phyloP scores from a whole-genome alignment of 2,797 vertebrate species.

The Petrocephalus sullivani region DNA sequence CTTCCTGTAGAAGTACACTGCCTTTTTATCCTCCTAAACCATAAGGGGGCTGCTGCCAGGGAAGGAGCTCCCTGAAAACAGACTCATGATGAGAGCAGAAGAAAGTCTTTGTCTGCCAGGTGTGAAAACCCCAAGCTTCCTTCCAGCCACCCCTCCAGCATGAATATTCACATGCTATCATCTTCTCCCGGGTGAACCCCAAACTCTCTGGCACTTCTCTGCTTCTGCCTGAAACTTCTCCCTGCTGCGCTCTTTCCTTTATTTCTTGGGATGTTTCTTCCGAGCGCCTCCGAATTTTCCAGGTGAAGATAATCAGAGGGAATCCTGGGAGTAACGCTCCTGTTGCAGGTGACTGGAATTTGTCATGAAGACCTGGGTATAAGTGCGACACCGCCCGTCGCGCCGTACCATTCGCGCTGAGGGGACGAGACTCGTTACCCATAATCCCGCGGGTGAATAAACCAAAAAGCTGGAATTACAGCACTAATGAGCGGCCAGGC shows the following conservation, averaged over 20 bases:
- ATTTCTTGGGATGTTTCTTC: not conserved
- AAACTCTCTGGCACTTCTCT: not conserved
- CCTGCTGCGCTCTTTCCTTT: not conserved
- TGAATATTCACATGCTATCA: constrained; percentile 13
- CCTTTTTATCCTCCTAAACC: not conserved
- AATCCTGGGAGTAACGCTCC: not conserved
- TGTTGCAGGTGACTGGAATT: not conserved
- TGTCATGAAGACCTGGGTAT: not conserved
- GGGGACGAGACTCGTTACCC: not conserved
- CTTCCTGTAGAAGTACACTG: not conserved
- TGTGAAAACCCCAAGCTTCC: constrained; percentile 9
- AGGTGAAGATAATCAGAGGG: not conserved
- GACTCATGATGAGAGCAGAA: constrained; percentile 1
- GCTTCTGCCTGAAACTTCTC: not conserved
- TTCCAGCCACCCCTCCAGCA: constrained; percentile 2
- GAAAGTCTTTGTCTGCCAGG: constrained; percentile 11
- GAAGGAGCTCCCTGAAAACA: not conserved
- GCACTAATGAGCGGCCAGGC: not conserved
- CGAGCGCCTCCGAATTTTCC: not conserved
- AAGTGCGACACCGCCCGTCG: not conserved
- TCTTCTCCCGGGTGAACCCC: not conserved
- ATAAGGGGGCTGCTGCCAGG: not conserved
- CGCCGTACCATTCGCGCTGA: not conserved
- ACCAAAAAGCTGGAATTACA: not conserved
- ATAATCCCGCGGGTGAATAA: not conserved